Evolutionary conservation across 2,888 invertebrate genomes (phyloP).

Genomic region (Falcaria lacertinaria): DNA sequence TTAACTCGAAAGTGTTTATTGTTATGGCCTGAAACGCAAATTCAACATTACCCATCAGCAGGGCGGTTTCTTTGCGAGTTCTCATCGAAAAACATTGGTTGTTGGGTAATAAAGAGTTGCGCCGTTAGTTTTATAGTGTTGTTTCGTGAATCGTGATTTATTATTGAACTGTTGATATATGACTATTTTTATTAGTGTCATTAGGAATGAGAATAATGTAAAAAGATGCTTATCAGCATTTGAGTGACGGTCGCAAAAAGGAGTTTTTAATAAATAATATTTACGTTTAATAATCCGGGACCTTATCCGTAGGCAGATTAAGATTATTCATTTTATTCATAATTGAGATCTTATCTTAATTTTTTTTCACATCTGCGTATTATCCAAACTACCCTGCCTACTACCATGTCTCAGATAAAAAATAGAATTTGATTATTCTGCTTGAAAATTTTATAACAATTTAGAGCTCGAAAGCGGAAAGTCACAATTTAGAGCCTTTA

Average conservation of each 20-base stretch:
- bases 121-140: conserved; percentile 20
- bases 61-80: conserved; percentile 21
- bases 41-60: conserved; percentile 17
- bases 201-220: conserved; percentile 16
- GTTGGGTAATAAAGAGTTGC: conserved; percentile 20
- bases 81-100: conserved; percentile 14
- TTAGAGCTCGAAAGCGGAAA: no score
- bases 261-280: not conserved
- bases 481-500: no score
- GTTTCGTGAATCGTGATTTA: conserved; percentile 22
- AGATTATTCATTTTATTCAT: no score
- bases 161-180: conserved; percentile 22
- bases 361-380: no score
- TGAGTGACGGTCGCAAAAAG: not conserved
- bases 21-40: conserved; percentile 33
- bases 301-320: no score
- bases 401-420: no score
- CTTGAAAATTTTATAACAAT: no score
- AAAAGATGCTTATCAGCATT: conserved; percentile 1
- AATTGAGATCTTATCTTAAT: no score
- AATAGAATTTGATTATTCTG: no score
- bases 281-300: no score
- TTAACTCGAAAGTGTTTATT: conserved; percentile 48
- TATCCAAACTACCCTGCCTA: no score
- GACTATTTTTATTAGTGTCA: conserved; percentile 21